Evolutionary conservation across 2,888 invertebrate genomes (phyloP), one percentile per base, ranked within the genome.

Genomic region (Troides aeacus): DNA sequence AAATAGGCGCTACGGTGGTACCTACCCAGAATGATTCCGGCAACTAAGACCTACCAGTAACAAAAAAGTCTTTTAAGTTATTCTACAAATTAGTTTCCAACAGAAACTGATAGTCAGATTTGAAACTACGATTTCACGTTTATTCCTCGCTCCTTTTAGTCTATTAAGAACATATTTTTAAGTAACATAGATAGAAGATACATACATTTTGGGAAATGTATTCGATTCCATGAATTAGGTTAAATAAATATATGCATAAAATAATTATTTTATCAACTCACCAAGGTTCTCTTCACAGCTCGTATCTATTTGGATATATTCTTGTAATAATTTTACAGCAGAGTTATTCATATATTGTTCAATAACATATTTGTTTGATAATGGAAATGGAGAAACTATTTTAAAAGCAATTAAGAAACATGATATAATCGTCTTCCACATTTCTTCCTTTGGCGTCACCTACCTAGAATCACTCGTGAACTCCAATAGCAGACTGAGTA

Each of bases 271-370:
- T 10, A 18, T 3, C n/a, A 57, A 78, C 84, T 78, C 74, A 86
- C 84, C 71, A 71, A 83, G 63, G 74, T 86, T 85, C 70, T 83
- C 77, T 61, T 73, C 72, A 46, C 69, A 71, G 63, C 82, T 87
- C 0, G 88, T 88, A 56, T 88, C 85, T 57, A 88, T 88, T 71
- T 78, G 81, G 15, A 88, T 66, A 70, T 87, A 88, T 72, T 84
- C 83, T 62, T 81, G 78, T 71, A 86, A 83, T 61, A 72, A 78
- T 64, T 78, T 75, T 1, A 88, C 79, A 0, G 85, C 79, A 3
- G 81, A 77, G 63, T 83, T 73, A n/a, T 78, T 61, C 53, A 77
- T 68, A 65, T 80, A 81, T 6, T 72, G 62, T 15, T 74, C 58
- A 18, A 66, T 24, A 66, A 18, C 21, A 71, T 62, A 63, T 62